Percentiles rank a stretch among this genome's conserved stretches.
Conservation (phyloP, 2,888 invertebrate genomes). For the Cheilosia pagana region DNA sequence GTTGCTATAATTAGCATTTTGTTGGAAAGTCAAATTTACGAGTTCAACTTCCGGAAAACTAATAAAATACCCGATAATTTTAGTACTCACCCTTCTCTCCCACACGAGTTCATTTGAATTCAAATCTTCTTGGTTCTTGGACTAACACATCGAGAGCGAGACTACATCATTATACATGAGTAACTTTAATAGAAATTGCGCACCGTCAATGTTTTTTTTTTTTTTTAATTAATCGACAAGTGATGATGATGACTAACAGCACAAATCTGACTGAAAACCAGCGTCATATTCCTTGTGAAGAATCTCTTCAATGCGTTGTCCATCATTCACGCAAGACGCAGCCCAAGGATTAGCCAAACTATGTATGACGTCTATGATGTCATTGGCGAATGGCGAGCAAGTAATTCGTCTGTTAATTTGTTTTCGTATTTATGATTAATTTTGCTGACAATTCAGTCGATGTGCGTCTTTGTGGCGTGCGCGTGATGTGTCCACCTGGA, state of each 20-base stretch:
- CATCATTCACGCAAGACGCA: not conserved
- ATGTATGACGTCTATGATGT: constrained; percentile 6
- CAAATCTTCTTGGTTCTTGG: not conserved
- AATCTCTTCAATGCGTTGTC: not conserved
- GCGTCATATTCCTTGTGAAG: not conserved
- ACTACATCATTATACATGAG: not conserved
- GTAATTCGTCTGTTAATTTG: not conserved
- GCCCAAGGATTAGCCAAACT: not conserved
- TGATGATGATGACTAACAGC: constrained; percentile 3
- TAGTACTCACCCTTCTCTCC: not conserved
- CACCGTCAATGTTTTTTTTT: not conserved
- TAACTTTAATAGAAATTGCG: constrained; percentile 8
- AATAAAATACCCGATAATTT: constrained; percentile 2
- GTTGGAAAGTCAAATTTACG: constrained; percentile 18
- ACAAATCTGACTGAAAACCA: not conserved
- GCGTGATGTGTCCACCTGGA: constrained; percentile 29
- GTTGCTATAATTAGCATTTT: constrained; percentile 4
- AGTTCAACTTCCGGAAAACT: constrained; percentile 49
- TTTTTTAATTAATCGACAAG: constrained; percentile 10
- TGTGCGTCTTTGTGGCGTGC: constrained; percentile 10
- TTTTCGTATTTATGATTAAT: not conserved
- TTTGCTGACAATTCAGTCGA: not conserved
- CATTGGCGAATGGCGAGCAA: not conserved
- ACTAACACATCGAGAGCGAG: not conserved
- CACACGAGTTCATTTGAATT: not conserved